These are phyloP conservation scores for Orthosia gracilis DNA, from an alignment of 2,888 invertebrate species.

Conservation along the genomic window DNA sequence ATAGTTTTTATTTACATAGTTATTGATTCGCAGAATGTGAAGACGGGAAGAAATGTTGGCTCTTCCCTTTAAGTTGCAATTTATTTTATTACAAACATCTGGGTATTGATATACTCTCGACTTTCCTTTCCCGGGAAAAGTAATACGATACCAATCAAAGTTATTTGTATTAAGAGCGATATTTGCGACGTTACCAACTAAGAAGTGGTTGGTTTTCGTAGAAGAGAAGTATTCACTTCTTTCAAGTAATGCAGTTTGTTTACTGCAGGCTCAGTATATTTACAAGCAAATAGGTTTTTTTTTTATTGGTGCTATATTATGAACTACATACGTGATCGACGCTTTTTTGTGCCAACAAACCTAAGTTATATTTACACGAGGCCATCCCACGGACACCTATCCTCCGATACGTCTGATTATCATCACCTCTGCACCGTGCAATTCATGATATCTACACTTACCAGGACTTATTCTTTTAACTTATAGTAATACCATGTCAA, in stretches of 20 bases:
- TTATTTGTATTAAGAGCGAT: conserved; percentile 14
- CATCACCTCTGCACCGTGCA: no score
- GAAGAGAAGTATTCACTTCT: background rate
- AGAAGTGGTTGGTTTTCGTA: background rate
- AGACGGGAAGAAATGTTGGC: conserved; percentile 7
- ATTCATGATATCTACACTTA: no score
- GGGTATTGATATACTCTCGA: conserved; percentile 9
- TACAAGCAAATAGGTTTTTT: background rate
- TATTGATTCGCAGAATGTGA: conserved; percentile 13
- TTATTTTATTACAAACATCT: conserved; percentile 27
- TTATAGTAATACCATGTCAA: no score
- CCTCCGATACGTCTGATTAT: no score
- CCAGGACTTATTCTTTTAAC: no score
- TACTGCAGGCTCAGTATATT: background rate
- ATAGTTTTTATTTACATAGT: conserved; percentile 5
- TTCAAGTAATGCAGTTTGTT: background rate
- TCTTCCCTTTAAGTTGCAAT: conserved; percentile 30
- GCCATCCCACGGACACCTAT: no score
- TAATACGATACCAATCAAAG: conserved; percentile 35
- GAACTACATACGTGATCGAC: no score
- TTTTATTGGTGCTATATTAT: no score
- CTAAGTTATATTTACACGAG: no score
- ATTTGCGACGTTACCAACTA: conserved; percentile 15
- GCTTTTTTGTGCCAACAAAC: no score
- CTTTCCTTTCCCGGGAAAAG: conserved; percentile 18